Evolutionary conservation across 1,140 invertebrate species (phyloP), one percentile per base, ranked within the genome.

Genomic region (Vanessa atalanta): DNA sequence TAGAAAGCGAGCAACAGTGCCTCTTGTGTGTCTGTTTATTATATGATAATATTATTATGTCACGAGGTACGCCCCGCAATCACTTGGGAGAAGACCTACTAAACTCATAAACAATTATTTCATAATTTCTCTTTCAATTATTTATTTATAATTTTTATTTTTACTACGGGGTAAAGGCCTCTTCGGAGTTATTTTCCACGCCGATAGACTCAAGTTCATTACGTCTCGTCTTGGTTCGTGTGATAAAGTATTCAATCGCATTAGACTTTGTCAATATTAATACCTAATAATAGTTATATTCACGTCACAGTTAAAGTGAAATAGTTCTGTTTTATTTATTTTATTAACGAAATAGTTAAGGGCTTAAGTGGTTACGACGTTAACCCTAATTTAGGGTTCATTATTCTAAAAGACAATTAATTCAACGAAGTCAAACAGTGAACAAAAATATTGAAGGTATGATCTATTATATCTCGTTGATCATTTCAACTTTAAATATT

Each of bases 31-130:
- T 23, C 63, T 72, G 65, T 72, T 43, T 61, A 69, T 69, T 74
- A 69, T 65, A 67, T 70, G 73, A 75, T 72, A 72, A 72, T 70
- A 60, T 65, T 75, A 70, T 75, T 75, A 75, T 75, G 61, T 75
- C 73, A 75, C 47, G n/a, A 53, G 72, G 57, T 48, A 8, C 51
- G 47, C 63, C 26, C 68, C 61, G 65, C 47, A 73, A 63, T 73
- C 47, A 31, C 65, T 67, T 69, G 66, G 72, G 66, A 65, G 69
- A 47, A 73, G 72, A 65, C 70, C 70, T 65, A 71, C 60, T 50
- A 23, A 57, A 57, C 55, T 23, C 55, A 20, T 16, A 12, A 61
- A n/a, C 5, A 20, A 23, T 16, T n/a, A 6, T 15, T 37, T 37
- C 31, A 37, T 61, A 31, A 60, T 61, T 37, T 15, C 14, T 31